Base-by-base conservation (phyloP, 2,888 invertebrate species). In the Eupithecia subfuscata region DNA sequence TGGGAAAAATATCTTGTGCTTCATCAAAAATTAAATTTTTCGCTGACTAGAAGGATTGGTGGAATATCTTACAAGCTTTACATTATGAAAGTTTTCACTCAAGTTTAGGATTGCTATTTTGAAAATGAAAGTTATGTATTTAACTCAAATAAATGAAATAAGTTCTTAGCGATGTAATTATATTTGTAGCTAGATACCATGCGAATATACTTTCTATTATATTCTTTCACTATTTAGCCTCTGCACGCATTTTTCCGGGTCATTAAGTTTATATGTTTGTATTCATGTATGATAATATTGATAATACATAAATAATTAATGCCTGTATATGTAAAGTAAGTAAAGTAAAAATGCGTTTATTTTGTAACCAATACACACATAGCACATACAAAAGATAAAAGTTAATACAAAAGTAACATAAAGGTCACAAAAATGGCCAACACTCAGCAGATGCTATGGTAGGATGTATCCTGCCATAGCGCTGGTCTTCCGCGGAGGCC, bases 1-100 rank as follows among this genome's bases (percentile, higher is more conserved):
- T 40, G 75, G 71, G 71, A 69, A 74, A 80, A 80, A 82, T 83
- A 82, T 80, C 78, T 78, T 72, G 74, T 79, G 73, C 69, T 83
- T 80, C 74, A 82, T 81, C 79, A 82, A 81, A 83, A 81, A 80
- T 81, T 79, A 56, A 70, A 73, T 75, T 80, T 79, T 80, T 81
- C 73, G 75, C 80, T 80, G 76, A 78, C 81, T 77, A 70, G 67
- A 79, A 80, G 75, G 70, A 79, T 82, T 82, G 78, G 75, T 78
- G 71, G 77, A 81, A 82, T 78, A 81, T 81, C 82, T 80, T 74
- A 76, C 72, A 76, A 74, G 70, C 75, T 78, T 75, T 72, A 74
- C 72, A 73, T 74, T 80, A 78, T 74, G 52, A 70, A 77, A 77
- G 75, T 77, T 80, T 78, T 76, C 69, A 64, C 71, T 80, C 68